Conservation (phyloP, 1,140 invertebrate species). For the Pachypeltis micranthus region DNA sequence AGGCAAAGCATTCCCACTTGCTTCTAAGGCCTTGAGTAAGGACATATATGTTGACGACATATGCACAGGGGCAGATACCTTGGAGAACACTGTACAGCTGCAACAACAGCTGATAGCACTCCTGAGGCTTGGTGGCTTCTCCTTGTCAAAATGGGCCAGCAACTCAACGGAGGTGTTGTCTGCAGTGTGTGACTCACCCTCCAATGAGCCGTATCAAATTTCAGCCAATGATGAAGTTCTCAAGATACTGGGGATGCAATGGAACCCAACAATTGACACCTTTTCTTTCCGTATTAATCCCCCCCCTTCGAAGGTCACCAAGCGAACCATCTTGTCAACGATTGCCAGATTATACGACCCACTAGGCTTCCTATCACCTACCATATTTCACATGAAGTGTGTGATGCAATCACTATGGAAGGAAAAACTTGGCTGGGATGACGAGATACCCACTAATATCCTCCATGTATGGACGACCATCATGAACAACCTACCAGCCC, state of each 20-base stretch:
- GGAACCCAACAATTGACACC: constrained; percentile 20
- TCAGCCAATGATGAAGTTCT: constrained; percentile 14
- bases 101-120: constrained; percentile 18
- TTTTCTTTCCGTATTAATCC: constrained; percentile 17
- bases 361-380: constrained; percentile 32
- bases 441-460: constrained; percentile 20
- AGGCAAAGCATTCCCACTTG: constrained; percentile 24
- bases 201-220: not conserved
- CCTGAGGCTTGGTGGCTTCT: too few species aligned
- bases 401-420: too few species aligned
- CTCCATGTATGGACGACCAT: too few species aligned
- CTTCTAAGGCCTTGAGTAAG: constrained; percentile 25
- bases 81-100: constrained; percentile 21
- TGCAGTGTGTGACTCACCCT: not conserved
- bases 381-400: constrained; percentile 31
- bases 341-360: constrained; percentile 35
- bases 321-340: constrained; percentile 30
- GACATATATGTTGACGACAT: too few species aligned
- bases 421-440: constrained; percentile 27
- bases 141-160: too few species aligned
- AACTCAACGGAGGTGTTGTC: not conserved
- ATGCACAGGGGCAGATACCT: constrained; percentile 28
- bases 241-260: constrained; percentile 21
- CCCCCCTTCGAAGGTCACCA: constrained; percentile 13
- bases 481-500: too few species aligned